phyloP scores from a whole-genome alignment of 2,888 invertebrate species.

The Geophilus truncorum region DNA sequence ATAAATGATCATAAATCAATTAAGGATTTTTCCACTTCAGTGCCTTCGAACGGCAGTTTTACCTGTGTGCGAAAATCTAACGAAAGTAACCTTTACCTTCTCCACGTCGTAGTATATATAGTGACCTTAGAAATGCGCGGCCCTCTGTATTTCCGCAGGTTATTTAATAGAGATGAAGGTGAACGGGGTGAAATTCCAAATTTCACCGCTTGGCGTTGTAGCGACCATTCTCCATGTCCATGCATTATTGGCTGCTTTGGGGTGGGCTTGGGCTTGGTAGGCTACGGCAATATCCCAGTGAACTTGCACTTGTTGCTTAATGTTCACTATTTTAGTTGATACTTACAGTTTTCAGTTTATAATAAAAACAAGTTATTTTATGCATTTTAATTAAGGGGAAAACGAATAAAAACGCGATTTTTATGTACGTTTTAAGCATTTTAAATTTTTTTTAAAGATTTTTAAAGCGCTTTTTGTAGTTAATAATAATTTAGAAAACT shows the following conservation, averaged over 20 bases:
- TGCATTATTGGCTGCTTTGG: background rate
- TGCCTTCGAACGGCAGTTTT: background rate
- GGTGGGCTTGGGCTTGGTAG: no score
- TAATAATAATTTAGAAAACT: no score
- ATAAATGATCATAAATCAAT: background rate
- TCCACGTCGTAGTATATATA: background rate
- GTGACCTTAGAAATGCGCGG: constrained; percentile 8
- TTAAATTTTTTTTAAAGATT: no score
- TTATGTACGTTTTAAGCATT: no score
- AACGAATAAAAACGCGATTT: no score
- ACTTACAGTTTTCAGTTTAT: no score
- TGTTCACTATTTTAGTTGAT: no score
- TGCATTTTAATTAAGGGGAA: no score
- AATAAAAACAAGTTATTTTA: no score
- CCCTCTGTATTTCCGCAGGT: constrained; percentile 10
- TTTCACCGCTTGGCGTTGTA: background rate
- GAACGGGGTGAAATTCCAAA: background rate
- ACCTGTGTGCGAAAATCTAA: background rate
- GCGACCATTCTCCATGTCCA: background rate
- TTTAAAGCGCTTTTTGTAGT: no score
- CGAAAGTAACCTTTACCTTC: constrained; percentile 4
- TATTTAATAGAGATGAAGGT: constrained; percentile 12
- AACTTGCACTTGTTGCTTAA: no score
- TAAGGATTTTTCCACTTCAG: background rate
- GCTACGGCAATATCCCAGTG: no score